A percentile compares a stretch with the other conserved stretches of the same genome.
phyloP scores from a whole-genome alignment of 2,888 invertebrate genomes.

The Pseudanteris insignis region DNA sequence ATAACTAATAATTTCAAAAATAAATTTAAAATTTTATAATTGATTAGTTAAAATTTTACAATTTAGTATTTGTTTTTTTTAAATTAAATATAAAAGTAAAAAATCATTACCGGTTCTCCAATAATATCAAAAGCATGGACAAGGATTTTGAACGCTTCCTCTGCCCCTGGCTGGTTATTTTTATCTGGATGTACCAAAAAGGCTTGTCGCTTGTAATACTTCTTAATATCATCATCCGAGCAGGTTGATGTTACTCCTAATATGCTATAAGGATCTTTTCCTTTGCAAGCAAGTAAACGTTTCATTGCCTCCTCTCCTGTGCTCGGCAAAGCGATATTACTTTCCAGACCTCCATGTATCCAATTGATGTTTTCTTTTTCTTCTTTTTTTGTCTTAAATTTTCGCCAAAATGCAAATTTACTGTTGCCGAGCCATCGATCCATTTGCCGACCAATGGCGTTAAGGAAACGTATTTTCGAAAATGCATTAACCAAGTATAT shows the following conservation, averaged over 20 bases:
- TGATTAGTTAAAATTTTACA: too few relatives aligned
- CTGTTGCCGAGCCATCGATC: constrained; percentile 72
- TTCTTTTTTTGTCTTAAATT: constrained; percentile 66
- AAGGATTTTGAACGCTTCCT: constrained; percentile 95
- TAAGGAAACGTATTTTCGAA: constrained; percentile 60
- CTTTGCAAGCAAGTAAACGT: constrained; percentile 89
- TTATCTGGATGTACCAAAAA: constrained; percentile 96
- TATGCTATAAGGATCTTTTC: constrained; percentile 95
- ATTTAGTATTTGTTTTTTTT: too few relatives aligned
- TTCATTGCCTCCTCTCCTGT: constrained; percentile 96
- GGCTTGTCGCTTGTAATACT: constrained; percentile 93
- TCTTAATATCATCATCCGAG: constrained; percentile 92
- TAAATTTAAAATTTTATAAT: too few relatives aligned
- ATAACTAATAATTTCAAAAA: too few relatives aligned
- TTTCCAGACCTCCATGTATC: constrained; percentile 70
- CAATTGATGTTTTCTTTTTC: constrained; percentile 64
- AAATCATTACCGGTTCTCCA: constrained; percentile 87
- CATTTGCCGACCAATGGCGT: constrained; percentile 64
- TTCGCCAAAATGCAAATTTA: constrained; percentile 71
- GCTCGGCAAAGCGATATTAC: constrained; percentile 83
- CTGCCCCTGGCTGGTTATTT: constrained; percentile 93
- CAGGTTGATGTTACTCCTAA: constrained; percentile 88
- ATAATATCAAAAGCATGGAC: constrained; percentile 95
- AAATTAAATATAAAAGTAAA: too few relatives aligned
- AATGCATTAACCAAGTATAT: constrained; percentile 55